Evolutionary conservation across 2,888 invertebrate species (phyloP), one percentile per base, ranked within the genome.

Genomic region (Cacoxenus indagator): DNA sequence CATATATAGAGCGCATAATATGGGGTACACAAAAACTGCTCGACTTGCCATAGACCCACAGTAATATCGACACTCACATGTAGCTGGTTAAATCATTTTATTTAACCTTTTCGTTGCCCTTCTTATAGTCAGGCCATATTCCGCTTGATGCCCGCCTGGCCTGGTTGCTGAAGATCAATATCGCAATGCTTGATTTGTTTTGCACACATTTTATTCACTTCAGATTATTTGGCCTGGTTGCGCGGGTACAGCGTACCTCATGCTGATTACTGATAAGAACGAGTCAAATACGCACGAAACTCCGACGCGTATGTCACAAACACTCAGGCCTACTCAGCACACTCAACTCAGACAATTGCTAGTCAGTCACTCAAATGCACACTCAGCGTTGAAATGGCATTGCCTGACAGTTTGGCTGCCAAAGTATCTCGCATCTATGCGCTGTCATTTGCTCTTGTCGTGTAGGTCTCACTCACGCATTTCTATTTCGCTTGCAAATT

Each of bases 151-250:
- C 46, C 24, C 22, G 64, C 37, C 57, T 65, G 68, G 55, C n/a
- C 62, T 64, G 73, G 67, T 66, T 65, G 70, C 65, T 67, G 69
- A 59, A 78, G 83, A 82, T 83, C 78, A 37, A 78, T 74, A 81
- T 84, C 81, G 70, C 72, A 71, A 75, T 82, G 77, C 78, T 74
- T 77, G 78, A 84, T 81, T 83, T 81, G 83, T 81, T 82, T 76
- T 83, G 80, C 77, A 82, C 81, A 82, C 81, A 83, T 82, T 82
- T 55, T 4, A 62, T 37, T 8, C 17, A 22, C 14, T 43, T n/a
- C 45, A 43, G 4, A 43, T n/a, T 43, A 43, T 3, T 43, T 11
- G n/a, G 14, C 8, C n/a, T 48, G n/a, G 48, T 48, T 51, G 59
- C 37, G 19, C 67, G 55, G 8, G 66, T 66, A 69, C 69, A 67